phyloP scores from a whole-genome alignment of 2,797 vertebrate species.

The Acestrorhynchus altus region DNA sequence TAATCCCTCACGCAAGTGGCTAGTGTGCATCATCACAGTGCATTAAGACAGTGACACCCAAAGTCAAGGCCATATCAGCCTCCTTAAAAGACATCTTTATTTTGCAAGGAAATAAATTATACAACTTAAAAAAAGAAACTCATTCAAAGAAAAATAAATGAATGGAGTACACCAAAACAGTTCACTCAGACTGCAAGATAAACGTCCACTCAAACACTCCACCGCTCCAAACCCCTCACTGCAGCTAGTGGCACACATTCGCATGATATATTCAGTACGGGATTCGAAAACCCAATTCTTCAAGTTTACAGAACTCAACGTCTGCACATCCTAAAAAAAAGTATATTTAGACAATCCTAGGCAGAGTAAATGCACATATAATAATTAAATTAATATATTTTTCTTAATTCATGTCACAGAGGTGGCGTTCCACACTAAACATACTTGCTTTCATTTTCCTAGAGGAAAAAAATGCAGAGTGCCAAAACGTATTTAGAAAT shows the following conservation, averaged over 20 bases:
- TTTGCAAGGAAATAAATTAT: constrained; percentile 94
- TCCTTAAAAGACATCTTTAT: constrained; percentile 88
- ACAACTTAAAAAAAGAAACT: constrained; percentile 86
- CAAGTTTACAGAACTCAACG: constrained; percentile 78
- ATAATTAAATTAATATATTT: constrained; percentile 12
- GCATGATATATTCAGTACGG: constrained; percentile 77
- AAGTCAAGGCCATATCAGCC: constrained; percentile 22
- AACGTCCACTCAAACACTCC: constrained; percentile 79
- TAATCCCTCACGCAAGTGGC: no score
- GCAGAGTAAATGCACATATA: constrained; percentile 40
- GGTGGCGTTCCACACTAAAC: constrained; percentile 33
- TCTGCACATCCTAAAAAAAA: constrained; percentile 71
- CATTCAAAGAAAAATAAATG: constrained; percentile 70
- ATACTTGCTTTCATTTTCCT: constrained; percentile 34
- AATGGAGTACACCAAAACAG: constrained; percentile 84
- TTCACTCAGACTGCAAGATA: constrained; percentile 81
- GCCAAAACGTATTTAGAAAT: constrained; percentile 39
- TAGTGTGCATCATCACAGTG: background rate
- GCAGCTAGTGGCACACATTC: constrained; percentile 83
- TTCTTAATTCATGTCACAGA: constrained; percentile 12
- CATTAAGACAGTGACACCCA: background rate
- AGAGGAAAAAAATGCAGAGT: constrained; percentile 26
- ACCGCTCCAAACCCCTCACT: constrained; percentile 74
- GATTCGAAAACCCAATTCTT: constrained; percentile 78
- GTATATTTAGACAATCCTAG: constrained; percentile 33